phyloP scores from a whole-genome alignment of 2,888 invertebrate genomes.

The Lissocephala sabroskyi region DNA sequence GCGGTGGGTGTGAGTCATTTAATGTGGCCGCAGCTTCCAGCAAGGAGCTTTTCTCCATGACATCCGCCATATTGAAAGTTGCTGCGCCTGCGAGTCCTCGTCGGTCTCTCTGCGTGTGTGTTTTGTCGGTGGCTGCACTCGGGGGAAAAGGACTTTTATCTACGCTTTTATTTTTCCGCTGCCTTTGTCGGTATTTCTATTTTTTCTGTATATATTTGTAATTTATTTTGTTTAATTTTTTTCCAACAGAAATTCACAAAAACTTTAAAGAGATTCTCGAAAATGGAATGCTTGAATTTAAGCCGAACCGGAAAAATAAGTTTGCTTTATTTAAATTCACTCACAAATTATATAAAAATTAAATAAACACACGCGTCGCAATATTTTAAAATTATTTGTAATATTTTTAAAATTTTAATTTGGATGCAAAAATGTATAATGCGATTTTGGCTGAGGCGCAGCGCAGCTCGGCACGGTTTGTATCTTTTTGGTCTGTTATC shows the following conservation, averaged over 20 bases:
- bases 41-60: constrained; percentile 70
- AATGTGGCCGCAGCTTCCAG: constrained; percentile 60
- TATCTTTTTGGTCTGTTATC: constrained; percentile 67
- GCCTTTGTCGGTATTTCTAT: constrained; percentile 20
- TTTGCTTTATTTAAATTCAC: constrained; percentile 5
- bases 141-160: constrained; percentile 39
- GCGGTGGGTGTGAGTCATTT: constrained; percentile 35
- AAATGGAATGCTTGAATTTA: constrained; percentile 38
- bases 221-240: constrained; percentile 19
- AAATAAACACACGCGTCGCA: constrained; percentile 16
- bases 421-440: constrained; percentile 13
- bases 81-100: constrained; percentile 19
- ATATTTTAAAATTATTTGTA: constrained; percentile 13
- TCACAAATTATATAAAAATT: too few species aligned
- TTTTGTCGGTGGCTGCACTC: constrained; percentile 34
- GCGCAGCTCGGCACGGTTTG: constrained; percentile 27
- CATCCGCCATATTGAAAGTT: constrained; percentile 68
- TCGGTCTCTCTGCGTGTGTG: constrained; percentile 18
- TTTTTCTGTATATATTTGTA: constrained; percentile 35
- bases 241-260: constrained; percentile 17
- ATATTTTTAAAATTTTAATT: constrained; percentile 13
- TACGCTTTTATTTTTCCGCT: constrained; percentile 33
- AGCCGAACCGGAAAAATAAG: background rate
- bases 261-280: constrained; percentile 4
- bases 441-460: constrained; percentile 22